Base-by-base conservation (phyloP, 2,888 invertebrate species). In the Oligia strigilis region DNA sequence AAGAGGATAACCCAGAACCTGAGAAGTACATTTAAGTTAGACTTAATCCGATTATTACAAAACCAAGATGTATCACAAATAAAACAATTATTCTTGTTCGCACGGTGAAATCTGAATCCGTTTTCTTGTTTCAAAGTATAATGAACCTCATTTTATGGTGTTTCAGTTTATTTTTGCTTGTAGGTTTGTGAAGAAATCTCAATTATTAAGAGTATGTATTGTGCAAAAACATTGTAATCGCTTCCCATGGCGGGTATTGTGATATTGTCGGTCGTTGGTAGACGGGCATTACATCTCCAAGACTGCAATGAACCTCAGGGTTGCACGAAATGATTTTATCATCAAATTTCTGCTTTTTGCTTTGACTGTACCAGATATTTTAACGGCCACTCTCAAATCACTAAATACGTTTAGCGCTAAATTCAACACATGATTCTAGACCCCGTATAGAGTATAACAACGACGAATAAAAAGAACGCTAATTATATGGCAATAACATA, bases 191-290 rank as follows among this genome's bases (percentile, higher is more conserved):
- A 87, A 87, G 85, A 87, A 90, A 86, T 85, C 88, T 84, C 75
- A 83, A 82, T 83, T 81, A 88, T 86, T 79, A 86, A 77, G 83
- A 81, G 69, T 89, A 84, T 89, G 83, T 90, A 87, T 90, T 89
- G 89, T 89, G 90, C 81, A 90, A 88, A 90, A 89, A 90, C 83
- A 85, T 80, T 89, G 86, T 89, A 84, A 89, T 87, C 83, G 77
- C 78, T 90, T 90, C 90, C 89, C 90, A 90, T 90, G 83, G 84
- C 83, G 85, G 78, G 84, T 87, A 88, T 89, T 90, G 87, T 89
- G 78, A 83, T 87, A 88, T 89, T 90, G 87, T 88, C 83, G 80
- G 75, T 52, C 58, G 75, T 72, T 75, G 77, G 77, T 77, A 86
- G 76, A 83, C 86, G 75, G 81, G 84, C 78, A 83, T 87, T 88